A percentile compares a stretch with the other conserved stretches of the same genome.
Conservation (phyloP, 2,797 vertebrate species). For the Alca torda region DNA sequence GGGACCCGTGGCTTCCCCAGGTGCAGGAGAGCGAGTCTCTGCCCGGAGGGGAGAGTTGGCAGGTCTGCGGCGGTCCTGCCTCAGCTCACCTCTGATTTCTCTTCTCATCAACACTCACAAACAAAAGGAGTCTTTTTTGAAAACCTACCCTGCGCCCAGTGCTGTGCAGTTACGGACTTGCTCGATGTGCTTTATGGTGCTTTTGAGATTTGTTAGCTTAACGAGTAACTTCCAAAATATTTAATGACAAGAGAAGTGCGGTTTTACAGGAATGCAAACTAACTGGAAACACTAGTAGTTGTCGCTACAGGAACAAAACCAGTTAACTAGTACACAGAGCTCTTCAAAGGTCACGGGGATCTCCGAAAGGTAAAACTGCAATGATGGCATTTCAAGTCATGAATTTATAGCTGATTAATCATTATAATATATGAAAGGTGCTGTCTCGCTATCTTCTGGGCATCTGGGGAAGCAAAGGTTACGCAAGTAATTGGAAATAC, state of each 20-base stretch:
- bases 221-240: constrained; percentile 34
- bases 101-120: background rate
- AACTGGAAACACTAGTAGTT: constrained; percentile 50
- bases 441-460: background rate
- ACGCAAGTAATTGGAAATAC: background rate
- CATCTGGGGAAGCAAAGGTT: background rate
- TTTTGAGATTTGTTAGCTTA: constrained; percentile 51
- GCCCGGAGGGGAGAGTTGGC: background rate
- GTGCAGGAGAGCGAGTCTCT: background rate
- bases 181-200: background rate
- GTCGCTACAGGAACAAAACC: constrained; percentile 41
- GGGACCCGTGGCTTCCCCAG: background rate
- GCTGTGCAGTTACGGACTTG: background rate
- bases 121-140: constrained; percentile 15
- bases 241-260: constrained; percentile 25
- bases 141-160: background rate
- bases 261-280: constrained; percentile 46
- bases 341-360: background rate
- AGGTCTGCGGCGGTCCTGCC: background rate
- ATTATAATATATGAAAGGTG: constrained; percentile 5
- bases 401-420: constrained; percentile 34
- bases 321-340: constrained; percentile 15
- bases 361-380: constrained; percentile 8
- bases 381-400: background rate
- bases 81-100: background rate